These are phyloP conservation scores for Ceratoteleas bidentatus DNA, from an alignment of 1,140 invertebrate genomes.

Conservation along the genomic window DNA sequence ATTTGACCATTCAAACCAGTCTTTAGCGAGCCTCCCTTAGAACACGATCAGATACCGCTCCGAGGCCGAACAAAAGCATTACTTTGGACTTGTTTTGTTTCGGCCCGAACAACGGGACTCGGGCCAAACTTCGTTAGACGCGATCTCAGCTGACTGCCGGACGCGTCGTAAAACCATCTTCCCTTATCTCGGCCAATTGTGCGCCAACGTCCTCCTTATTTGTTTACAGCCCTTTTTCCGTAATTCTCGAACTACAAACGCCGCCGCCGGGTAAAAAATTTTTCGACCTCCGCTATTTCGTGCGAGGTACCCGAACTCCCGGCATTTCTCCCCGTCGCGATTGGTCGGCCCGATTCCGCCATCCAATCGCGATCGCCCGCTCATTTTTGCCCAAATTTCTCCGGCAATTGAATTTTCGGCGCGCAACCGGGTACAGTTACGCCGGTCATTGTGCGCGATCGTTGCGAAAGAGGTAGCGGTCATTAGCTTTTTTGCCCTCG, in stretches of 20 bases:
- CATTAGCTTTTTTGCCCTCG: conserved; percentile 25
- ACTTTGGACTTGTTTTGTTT: conserved; percentile 37
- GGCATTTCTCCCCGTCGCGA: too few species aligned
- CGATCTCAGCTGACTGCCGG: conserved; percentile 28
- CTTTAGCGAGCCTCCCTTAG: conserved; percentile 25
- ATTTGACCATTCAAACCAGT: conserved; percentile 44
- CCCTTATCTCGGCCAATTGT: conserved; percentile 6
- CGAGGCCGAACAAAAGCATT: conserved; percentile 33
- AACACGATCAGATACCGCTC: conserved; percentile 52
- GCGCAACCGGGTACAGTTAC: conserved; percentile 2
- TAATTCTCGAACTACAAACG: too few species aligned
- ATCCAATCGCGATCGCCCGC: too few species aligned
- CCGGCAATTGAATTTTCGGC: conserved; percentile 31
- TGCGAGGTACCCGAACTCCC: too few species aligned
- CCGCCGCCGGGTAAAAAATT: too few species aligned
- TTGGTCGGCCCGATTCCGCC: too few species aligned
- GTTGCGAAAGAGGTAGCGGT: conserved; percentile 19
- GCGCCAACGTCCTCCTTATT: neutral
- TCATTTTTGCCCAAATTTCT: too few species aligned
- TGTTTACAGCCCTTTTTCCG: conserved; percentile 24
- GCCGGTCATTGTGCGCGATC: neutral
- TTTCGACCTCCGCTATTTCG: too few species aligned
- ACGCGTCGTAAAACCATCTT: conserved; percentile 37
- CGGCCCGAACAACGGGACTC: conserved; percentile 37
- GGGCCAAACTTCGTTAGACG: conserved; percentile 42